Evolutionary conservation across 2,797 vertebrate species (phyloP).

Genomic region (Calcarius lapponicus): DNA sequence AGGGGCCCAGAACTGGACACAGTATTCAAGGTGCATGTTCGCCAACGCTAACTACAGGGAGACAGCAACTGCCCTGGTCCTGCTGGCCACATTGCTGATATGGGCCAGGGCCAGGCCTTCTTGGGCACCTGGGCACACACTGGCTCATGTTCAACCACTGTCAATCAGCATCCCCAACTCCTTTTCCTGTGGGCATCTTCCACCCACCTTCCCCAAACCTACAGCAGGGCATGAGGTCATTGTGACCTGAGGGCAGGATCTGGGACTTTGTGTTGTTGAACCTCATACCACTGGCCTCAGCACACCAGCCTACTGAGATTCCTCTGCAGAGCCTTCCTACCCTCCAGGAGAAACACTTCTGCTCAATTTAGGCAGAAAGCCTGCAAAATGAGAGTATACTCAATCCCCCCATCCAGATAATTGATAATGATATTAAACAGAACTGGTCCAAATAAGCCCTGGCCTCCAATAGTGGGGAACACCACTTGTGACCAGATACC

Average conservation of each 20-base stretch:
- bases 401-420: neutral
- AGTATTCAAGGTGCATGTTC: neutral
- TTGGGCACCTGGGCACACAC: neutral
- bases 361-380: neutral
- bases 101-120: neutral
- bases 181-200: neutral
- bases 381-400: neutral
- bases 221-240: neutral
- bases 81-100: neutral
- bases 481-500: neutral
- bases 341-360: neutral
- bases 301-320: rapidly evolving
- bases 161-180: neutral
- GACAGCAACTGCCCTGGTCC: neutral
- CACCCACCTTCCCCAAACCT: neutral
- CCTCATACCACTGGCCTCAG: neutral
- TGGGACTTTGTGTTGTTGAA: neutral
- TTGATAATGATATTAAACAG: neutral
- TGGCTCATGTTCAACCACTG: neutral
- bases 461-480: neutral
- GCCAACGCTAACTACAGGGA: no score
- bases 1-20: neutral
- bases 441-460: rapidly evolving
- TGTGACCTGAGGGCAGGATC: neutral
- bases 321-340: neutral